Percentiles rank a stretch among this genome's conserved stretches.
Conservation (phyloP, 2,888 invertebrate species). For the Listrodromus nycthemerus region DNA sequence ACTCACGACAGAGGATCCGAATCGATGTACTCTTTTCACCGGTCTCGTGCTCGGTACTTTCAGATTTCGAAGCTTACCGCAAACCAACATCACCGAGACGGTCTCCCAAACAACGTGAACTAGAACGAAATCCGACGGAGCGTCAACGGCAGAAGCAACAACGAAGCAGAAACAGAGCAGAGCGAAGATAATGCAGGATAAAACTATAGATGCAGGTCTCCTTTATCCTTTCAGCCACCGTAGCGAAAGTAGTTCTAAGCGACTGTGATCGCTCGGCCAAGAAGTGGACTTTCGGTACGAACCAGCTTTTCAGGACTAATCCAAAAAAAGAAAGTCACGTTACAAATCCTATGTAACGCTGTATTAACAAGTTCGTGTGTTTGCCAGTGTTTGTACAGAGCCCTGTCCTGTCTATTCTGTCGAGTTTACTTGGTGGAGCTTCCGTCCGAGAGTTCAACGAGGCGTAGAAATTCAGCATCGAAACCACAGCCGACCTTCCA, state of each 20-base stretch:
- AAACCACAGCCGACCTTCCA: background rate
- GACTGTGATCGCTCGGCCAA: constrained; percentile 1
- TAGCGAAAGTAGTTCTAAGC: constrained; percentile 15
- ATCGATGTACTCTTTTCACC: background rate
- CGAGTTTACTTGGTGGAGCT: background rate
- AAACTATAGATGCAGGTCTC: background rate
- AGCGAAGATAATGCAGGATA: background rate
- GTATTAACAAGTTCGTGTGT: background rate
- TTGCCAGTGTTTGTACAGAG: background rate
- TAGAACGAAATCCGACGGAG: constrained; percentile 1
- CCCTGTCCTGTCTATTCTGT: background rate
- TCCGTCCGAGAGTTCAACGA: background rate
- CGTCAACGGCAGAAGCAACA: constrained; percentile 3
- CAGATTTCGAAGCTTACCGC: background rate
- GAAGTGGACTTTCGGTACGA: constrained; percentile 3
- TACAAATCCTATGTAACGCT: background rate
- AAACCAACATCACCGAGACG: background rate
- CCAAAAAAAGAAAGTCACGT: background rate
- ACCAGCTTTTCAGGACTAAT: background rate
- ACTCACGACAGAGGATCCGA: background rate
- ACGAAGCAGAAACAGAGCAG: background rate
- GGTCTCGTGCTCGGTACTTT: background rate
- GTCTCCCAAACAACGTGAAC: background rate
- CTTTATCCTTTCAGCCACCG: background rate
- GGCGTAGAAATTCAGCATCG: background rate